Evolutionary conservation across 2,113 vertebrate genomes (phyloP), one percentile per base, ranked within the genome.

Genomic region (Meriones unguiculatus): DNA sequence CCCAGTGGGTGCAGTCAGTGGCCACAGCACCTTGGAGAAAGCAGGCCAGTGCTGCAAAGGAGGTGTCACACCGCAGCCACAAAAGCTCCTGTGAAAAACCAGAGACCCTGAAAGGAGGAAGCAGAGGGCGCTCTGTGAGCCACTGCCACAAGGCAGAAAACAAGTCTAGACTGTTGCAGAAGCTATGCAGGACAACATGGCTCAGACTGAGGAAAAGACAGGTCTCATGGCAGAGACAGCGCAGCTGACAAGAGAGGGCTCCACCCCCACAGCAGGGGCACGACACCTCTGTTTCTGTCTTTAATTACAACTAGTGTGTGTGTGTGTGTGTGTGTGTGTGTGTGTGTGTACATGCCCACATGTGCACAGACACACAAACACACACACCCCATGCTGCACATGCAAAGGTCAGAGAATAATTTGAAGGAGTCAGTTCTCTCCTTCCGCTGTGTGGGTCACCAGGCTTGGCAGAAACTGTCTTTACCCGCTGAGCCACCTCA

Each of bases 61-160:
- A 2, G 15, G 41, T 28, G 52, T 11, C 24, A 1, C 9, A 57
- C 57, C 13, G 9, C 35, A 1, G 41, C 22, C 11, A 50, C 38
- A 22, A 65, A 52, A 52, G 10, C 0, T 10, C 77, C 7, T 13
- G 5, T 80, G 35, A 62, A 18, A 62, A 50, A 57, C 17, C 4
- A 35, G 28, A 22, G 41, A 9, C 17, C 57, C 32, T 57, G 59
- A 50, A 54, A 64, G 38, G 13, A 7, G 14, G 18, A 20, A 24
- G 0, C 1, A 14, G 18, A 70, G 24, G 2, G 8, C 17, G 15
- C 0, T 2, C 32, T n/a, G 30, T 22, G 52, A 81, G 78, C 11
- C 80, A 54, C 30, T 20, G 77, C 50, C 76, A n/a, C 5, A 6
- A 62, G 80, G 41, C 80, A 64, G 80, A 62, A 82, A 38, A 38